These are phyloP conservation scores for Melanocharis versteri DNA, from an alignment of 2,113 vertebrate genomes.

Conservation along the genomic window DNA sequence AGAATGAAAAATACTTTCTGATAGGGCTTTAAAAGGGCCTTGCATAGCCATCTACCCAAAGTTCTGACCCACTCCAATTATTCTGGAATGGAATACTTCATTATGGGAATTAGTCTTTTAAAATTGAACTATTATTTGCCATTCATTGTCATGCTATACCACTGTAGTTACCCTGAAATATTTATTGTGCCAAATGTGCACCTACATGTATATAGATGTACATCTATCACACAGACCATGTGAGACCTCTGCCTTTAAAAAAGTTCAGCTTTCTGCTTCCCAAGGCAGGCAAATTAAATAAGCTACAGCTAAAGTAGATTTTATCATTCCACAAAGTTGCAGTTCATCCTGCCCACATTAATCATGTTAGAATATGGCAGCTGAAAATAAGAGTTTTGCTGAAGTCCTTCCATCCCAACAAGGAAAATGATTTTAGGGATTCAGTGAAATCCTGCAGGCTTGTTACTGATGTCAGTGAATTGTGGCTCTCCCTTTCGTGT, in stretches of 20 bases:
- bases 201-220: accelerated
- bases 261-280: not conserved
- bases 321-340: not conserved
- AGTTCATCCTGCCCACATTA: not conserved
- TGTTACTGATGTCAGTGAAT: not conserved
- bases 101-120: not conserved
- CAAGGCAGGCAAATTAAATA: not conserved
- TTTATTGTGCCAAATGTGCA: not conserved
- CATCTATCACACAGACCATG: not conserved
- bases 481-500: not conserved
- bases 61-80: not conserved
- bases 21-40: not conserved
- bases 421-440: not conserved
- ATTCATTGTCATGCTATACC: not conserved
- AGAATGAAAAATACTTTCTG: not conserved
- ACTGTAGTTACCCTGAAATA: not conserved
- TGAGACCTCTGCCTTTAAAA: not conserved
- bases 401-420: not conserved
- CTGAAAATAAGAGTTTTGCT: not conserved
- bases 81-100: not conserved
- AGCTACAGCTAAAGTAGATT: not conserved
- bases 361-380: not conserved
- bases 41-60: not conserved
- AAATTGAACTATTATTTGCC: not conserved
- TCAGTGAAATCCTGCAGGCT: not conserved